Evolutionary conservation across 2,888 invertebrate genomes (phyloP).

Genomic region (Eumerus sabulonum): DNA sequence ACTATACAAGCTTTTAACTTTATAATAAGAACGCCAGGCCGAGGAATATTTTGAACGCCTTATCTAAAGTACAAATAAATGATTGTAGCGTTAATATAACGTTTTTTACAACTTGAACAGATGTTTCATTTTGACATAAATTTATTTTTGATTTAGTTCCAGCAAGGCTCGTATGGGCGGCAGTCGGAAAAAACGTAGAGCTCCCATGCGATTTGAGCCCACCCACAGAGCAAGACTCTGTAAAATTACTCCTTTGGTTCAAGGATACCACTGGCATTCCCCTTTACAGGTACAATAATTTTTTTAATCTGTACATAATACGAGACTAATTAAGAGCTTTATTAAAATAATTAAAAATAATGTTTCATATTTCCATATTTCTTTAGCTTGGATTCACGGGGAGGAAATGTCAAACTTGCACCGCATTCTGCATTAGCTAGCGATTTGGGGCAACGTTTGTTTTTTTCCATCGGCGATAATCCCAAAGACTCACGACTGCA

Average conservation of each 20-base stretch:
- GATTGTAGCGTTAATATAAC: no score
- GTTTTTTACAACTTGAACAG: no score
- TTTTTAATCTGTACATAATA: constrained; percentile 7
- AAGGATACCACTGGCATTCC: constrained; percentile 91
- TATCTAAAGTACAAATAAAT: no score
- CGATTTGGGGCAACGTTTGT: constrained; percentile 87
- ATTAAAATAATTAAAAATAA: background rate
- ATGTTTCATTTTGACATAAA: no score
- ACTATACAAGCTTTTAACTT: no score
- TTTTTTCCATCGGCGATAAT: constrained; percentile 86
- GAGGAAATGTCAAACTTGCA: constrained; percentile 83
- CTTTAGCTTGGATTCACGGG: constrained; percentile 87
- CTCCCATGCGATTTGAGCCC: constrained; percentile 91
- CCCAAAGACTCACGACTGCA: constrained; percentile 87
- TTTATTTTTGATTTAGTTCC: constrained; percentile 82
- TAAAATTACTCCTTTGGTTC: constrained; percentile 94
- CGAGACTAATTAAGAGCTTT: background rate
- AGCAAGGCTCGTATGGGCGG: constrained; percentile 86
- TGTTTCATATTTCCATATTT: background rate
- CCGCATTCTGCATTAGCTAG: constrained; percentile 89
- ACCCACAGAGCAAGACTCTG: constrained; percentile 84
- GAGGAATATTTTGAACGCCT: no score
- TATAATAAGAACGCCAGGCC: no score
- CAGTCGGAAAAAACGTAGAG: constrained; percentile 86
- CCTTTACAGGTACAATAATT: constrained; percentile 85